A percentile compares a stretch with the other conserved stretches of the same genome.
Evolutionary conservation across 2,888 invertebrate species (phyloP).

Genomic region (Limnephilus marmoratus): DNA sequence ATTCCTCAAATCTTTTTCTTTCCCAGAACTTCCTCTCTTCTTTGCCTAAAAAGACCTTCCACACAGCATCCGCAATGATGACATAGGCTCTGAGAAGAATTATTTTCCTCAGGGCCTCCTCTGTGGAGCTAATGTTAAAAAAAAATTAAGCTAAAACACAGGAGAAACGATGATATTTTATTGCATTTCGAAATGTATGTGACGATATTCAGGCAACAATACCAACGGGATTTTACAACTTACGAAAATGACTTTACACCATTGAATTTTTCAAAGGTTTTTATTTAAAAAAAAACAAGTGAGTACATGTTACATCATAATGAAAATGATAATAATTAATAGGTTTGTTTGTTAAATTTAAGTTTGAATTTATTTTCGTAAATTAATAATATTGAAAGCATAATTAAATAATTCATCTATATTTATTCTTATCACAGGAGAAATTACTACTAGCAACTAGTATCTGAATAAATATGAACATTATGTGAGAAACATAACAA

Average conservation of each 20-base stretch:
- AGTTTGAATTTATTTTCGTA: neutral
- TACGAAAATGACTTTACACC: neutral
- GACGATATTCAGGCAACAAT: no score
- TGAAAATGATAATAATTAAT: neutral
- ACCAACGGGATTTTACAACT: neutral
- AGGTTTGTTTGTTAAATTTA: neutral
- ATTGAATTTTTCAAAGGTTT: neutral
- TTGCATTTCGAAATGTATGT: no score
- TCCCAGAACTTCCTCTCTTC: no score
- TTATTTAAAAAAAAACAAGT: neutral
- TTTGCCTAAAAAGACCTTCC: no score
- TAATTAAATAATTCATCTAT: neutral
- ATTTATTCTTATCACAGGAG: neutral
- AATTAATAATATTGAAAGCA: neutral
- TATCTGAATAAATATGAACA: neutral
- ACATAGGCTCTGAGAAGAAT: no score
- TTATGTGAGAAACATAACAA: neutral
- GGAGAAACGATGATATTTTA: no score
- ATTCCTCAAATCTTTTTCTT: no score
- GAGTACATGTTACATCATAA: neutral
- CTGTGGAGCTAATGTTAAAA: no score
- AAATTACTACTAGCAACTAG: neutral
- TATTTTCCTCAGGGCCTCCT: no score
- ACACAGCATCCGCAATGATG: no score
- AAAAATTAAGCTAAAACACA: no score